These are phyloP conservation scores for Medauroidea extradentata DNA, from an alignment of 1,140 invertebrate species.

Conservation along the genomic window DNA sequence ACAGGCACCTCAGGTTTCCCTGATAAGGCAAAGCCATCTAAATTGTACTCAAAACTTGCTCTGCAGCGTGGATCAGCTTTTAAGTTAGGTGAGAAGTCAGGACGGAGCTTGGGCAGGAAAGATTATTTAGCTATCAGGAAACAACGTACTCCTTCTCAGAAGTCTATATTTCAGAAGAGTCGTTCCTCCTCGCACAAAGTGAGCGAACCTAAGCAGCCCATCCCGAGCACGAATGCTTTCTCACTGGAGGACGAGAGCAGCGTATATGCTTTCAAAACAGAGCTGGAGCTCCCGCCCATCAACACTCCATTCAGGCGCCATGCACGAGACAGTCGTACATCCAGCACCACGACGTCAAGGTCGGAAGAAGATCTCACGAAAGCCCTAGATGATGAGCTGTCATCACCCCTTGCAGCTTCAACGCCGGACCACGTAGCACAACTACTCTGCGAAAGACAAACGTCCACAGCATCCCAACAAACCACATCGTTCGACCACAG, in stretches of 20 bases:
- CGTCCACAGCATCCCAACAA: not conserved
- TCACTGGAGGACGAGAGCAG: constrained; percentile 65
- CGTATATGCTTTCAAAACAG: constrained; percentile 65
- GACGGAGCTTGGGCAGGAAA: too few species aligned
- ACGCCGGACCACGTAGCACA: not conserved
- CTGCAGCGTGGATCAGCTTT: too few species aligned
- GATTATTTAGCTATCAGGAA: too few species aligned
- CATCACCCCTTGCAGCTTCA: not conserved
- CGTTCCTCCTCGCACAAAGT: constrained; percentile 51
- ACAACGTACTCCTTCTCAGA: constrained; percentile 19
- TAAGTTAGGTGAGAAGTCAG: too few species aligned
- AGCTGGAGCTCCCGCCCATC: constrained; percentile 46
- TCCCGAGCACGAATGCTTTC: constrained; percentile 54
- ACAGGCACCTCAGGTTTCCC: too few species aligned
- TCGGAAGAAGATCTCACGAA: constrained; percentile 37
- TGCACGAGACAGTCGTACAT: constrained; percentile 28
- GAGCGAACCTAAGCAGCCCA: constrained; percentile 42
- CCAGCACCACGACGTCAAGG: constrained; percentile 41
- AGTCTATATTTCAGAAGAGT: constrained; percentile 46
- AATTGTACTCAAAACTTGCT: too few species aligned
- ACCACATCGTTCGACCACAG: too few species aligned
- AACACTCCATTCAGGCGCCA: constrained; percentile 55
- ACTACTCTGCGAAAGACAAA: too few species aligned
- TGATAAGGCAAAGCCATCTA: too few species aligned
- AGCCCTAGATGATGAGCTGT: constrained; percentile 7